A percentile compares a stretch with the other conserved stretches of the same genome.
Conservation (phyloP, 2,888 invertebrate genomes). For the Graphium colonna region DNA sequence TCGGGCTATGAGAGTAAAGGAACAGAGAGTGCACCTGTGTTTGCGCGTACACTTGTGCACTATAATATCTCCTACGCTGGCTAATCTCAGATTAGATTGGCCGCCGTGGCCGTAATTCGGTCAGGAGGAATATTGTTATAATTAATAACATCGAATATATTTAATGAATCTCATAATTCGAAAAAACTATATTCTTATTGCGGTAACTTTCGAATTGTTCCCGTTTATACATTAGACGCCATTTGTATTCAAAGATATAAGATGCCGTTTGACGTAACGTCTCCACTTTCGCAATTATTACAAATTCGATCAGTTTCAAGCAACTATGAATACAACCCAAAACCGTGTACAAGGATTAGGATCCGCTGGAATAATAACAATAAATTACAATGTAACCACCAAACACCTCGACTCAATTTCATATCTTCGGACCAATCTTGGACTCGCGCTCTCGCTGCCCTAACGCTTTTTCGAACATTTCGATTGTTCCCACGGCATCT, state of each 20-base stretch:
- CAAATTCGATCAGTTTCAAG: background rate
- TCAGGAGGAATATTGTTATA: too few relatives aligned
- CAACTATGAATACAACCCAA: conserved; percentile 8
- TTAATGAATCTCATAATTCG: too few relatives aligned
- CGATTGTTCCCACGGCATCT: conserved; percentile 68
- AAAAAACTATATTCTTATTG: too few relatives aligned
- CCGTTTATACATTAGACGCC: background rate
- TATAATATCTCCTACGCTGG: too few relatives aligned
- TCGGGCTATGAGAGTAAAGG: too few relatives aligned
- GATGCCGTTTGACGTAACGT: background rate
- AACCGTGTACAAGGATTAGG: conserved; percentile 15
- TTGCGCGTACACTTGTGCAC: too few relatives aligned
- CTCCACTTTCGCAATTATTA: background rate
- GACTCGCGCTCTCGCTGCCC: conserved; percentile 55
- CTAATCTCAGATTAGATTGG: too few relatives aligned
- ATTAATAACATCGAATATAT: too few relatives aligned
- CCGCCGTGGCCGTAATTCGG: too few relatives aligned
- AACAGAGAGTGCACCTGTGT: too few relatives aligned
- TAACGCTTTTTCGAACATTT: conserved; percentile 45
- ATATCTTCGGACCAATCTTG: conserved; percentile 57
- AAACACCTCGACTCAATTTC: conserved; percentile 33
- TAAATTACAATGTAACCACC: conserved; percentile 31
- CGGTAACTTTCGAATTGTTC: too few relatives aligned
- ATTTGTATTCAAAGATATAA: background rate
- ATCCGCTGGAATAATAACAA: conserved; percentile 20